Percentiles rank a stretch among this genome's conserved stretches.
phyloP scores from a whole-genome alignment of 2,888 invertebrate genomes.

The Cancer borealis region DNA sequence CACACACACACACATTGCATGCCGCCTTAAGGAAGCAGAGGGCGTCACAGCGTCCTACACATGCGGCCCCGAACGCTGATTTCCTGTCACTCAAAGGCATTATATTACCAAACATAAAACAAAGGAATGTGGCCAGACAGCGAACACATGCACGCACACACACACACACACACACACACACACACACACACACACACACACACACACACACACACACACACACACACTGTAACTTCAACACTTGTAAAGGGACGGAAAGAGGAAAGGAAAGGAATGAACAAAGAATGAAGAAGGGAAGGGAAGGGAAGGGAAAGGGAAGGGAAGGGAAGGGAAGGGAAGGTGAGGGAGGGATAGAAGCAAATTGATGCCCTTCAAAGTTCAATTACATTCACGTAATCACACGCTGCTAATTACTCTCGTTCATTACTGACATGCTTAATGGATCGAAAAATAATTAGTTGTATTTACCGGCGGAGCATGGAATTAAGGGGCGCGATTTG shows the following conservation, averaged over 20 bases:
- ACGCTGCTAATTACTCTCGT: neutral
- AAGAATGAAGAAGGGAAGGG: neutral
- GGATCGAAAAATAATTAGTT: neutral
- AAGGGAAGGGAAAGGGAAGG: neutral
- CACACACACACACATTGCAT: neutral
- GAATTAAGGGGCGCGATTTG: neutral
- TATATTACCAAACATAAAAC: neutral
- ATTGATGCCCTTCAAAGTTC: neutral
- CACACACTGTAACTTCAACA: neutral
- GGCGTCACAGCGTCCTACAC: neutral
- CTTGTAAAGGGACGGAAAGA: neutral
- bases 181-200: conserved; percentile 11
- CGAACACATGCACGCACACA: neutral
- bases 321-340: neutral
- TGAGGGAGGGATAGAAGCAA: neutral
- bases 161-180: neutral
- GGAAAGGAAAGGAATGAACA: neutral
- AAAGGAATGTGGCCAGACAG: neutral
- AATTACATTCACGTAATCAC: conserved; percentile 9
- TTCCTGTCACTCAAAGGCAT: neutral
- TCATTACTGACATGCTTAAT: neutral
- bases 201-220: neutral
- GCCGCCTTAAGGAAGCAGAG: neutral
- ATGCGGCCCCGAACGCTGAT: neutral
- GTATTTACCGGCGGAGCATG: neutral